Evolutionary conservation across 53 echinoderm and acorn worm genomes (phyloP), one percentile per base, ranked within the genome.

Genomic region (Astropecten irregularis): DNA sequence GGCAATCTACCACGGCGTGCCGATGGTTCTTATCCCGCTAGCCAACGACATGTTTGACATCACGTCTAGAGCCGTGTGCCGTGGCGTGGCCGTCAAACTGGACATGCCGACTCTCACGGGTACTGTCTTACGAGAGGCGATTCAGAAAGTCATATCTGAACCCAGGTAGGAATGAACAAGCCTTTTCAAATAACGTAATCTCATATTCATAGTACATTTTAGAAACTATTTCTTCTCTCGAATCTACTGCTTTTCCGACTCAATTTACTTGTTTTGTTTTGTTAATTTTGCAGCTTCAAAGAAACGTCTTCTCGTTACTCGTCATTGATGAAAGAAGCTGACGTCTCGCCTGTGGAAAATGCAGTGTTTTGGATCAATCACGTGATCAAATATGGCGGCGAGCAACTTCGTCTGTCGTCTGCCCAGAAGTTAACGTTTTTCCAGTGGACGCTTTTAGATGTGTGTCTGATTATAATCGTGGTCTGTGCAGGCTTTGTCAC

Each of bases 351-450:
- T 56, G 40, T 76, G 25, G 76, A 76, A 0, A 76, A 37, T 28
- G 58, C 56, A 5, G 40, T 27, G 14, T 76, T 76, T 76, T 76
- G 76, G 76, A 76, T 76, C 22, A 58, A 76, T 30, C 76, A 76
- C 40, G 76, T 76, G 76, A 56, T 76, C 6, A 76, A 76, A 76
- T 58, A 76, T 39, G 76, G 76, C 40, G n/a, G n/a, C n/a, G n/a
- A n/a, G n/a, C 58, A 76, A 19, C 57, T 76, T 21, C 56, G 57
- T 25, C 16, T 40, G 18, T 1, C 56, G 2, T 39, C 38, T 38
- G 58, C 27, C 3, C 40, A 58, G 21, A n/a, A n/a, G n/a, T 4
- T 40, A 14, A 22, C 20, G 16, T 5, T 58, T 40, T 23, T 16
- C 9, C 56, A 76, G 25, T 57, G 2, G 16, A 76, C 57, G 56